These are phyloP conservation scores for Paramisgurnus dabryanus DNA, from an alignment of 2,113 vertebrate species.

Conservation along the genomic window DNA sequence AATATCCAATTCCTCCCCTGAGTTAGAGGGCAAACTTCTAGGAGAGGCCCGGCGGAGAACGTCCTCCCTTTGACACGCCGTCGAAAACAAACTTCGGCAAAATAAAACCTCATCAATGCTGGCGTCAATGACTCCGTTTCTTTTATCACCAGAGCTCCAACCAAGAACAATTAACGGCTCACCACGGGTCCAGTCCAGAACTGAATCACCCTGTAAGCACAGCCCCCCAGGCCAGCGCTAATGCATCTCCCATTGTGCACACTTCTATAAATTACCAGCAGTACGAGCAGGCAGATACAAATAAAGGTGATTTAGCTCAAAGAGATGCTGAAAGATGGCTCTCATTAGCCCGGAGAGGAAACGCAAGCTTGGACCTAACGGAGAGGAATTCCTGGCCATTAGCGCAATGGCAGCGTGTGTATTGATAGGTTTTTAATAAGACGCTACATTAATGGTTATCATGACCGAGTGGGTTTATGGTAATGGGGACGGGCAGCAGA, in stretches of 20 bases:
- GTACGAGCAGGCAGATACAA: constrained; percentile 76
- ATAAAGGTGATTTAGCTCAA: constrained; percentile 84
- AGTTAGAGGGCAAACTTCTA: constrained; percentile 72
- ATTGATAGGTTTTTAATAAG: constrained; percentile 87
- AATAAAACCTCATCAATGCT: constrained; percentile 64
- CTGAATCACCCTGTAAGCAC: constrained; percentile 64
- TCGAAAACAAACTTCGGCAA: constrained; percentile 59
- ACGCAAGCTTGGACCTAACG: constrained; percentile 78
- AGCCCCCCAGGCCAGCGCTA: constrained; percentile 57
- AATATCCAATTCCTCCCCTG: constrained; percentile 69
- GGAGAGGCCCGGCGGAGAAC: constrained; percentile 56
- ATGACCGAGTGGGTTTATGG: constrained; percentile 80
- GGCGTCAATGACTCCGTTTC: constrained; percentile 54
- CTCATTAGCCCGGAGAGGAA: constrained; percentile 80
- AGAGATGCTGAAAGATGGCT: constrained; percentile 80
- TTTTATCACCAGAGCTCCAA: constrained; percentile 64
- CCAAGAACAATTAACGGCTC: constrained; percentile 72
- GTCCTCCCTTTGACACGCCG: constrained; percentile 67
- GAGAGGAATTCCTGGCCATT: constrained; percentile 81
- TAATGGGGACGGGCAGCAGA: constrained; percentile 71
- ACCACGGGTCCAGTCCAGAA: constrained; percentile 58
- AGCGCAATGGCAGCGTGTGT: constrained; percentile 71
- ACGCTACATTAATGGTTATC: constrained; percentile 78
- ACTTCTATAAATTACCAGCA: constrained; percentile 74
- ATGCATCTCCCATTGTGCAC: constrained; percentile 68